Base-by-base conservation (phyloP, 2,888 invertebrate genomes). In the Punctoribates punctum region DNA sequence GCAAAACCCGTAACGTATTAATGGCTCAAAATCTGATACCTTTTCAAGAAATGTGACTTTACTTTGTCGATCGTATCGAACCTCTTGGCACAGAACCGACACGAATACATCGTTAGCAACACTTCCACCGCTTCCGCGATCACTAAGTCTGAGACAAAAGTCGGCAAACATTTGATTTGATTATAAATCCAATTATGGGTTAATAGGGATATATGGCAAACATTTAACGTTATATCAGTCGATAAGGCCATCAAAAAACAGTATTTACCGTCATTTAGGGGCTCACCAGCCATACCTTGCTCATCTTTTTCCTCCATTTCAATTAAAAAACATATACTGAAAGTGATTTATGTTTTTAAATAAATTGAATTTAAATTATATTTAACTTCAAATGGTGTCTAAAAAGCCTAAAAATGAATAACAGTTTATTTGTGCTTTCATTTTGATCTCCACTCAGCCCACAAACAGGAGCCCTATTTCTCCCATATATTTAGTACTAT, bases 121-220 rank as follows among this genome's bases (percentile, higher is more conserved):
- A 74, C 74, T 48, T 74, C 74, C 8, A 74, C 57, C n/a, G 60
- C 42, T 46, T 74, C 74, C 25, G 74, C 74, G 15, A 74, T 74
- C 57, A 57, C 57, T 23, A 57, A 23, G 23, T 57, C 57, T 57
- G 57, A 11, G 13, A 48, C 48, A 48, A 48, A 6, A 20, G 9
- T 9, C 23, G 25, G 48, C 15, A 48, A 48, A 48, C 48, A 48
- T 17, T 17, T 6, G 11, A 48, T 17, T 17, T 48, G 48, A 48
- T 48, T 17, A 48, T 6, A n/a, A 48, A n/a, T 48, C 48, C 48
- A n/a, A 48, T 48, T 48, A n/a, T 48, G 17, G 4, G n/a, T 48
- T 48, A 48, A 48, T 15, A 17, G 4, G 4, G 5, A 11, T 6
- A 48, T 6, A 48, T 17, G 13, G 15, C n/a, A 48, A 17, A 48